Conservation (phyloP, 1,140 invertebrate genomes). For the Glossosoma conforme region DNA sequence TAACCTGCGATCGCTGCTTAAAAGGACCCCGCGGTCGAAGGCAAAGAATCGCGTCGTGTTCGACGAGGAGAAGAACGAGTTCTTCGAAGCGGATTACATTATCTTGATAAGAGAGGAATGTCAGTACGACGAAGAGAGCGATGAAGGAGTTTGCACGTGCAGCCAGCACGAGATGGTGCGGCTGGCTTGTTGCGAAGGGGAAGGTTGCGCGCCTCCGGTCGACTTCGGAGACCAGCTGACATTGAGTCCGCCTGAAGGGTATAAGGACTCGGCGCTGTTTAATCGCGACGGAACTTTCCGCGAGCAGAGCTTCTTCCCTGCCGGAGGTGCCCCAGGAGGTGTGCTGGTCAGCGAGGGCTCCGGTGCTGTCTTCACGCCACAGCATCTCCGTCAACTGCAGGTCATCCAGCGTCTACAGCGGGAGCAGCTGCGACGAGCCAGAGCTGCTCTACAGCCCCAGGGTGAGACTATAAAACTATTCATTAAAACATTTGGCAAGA, state of each 20-base stretch:
- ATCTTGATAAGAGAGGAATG: conserved; percentile 80
- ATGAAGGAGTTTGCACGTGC: conserved; percentile 68
- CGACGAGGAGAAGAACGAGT: conserved; percentile 79
- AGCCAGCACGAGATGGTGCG: conserved; percentile 66
- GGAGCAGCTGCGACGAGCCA: conserved; percentile 60
- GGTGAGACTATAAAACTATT: no score
- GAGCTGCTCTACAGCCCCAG: conserved; percentile 11
- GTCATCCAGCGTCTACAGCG: conserved; percentile 51
- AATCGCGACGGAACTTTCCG: conserved; percentile 46
- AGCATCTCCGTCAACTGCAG: conserved; percentile 55
- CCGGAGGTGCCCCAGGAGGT: conserved; percentile 50
- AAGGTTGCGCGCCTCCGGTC: conserved; percentile 53
- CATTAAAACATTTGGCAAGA: no score
- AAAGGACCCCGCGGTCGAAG: conserved; percentile 34
- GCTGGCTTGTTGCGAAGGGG: conserved; percentile 52
- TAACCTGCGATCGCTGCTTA: conserved; percentile 48
- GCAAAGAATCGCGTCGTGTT: conserved; percentile 70
- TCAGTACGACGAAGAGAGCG: conserved; percentile 68
- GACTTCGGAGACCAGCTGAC: conserved; percentile 70
- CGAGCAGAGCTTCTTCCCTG: conserved; percentile 42
- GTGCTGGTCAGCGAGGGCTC: conserved; percentile 53
- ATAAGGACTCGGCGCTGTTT: conserved; percentile 66
- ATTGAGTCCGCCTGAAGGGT: conserved; percentile 78
- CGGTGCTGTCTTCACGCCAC: conserved; percentile 55
- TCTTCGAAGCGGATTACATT: conserved; percentile 84